Evolutionary conservation across 2,113 vertebrate genomes (phyloP), one percentile per base, ranked within the genome.

Genomic region (Calyptomena viridis): DNA sequence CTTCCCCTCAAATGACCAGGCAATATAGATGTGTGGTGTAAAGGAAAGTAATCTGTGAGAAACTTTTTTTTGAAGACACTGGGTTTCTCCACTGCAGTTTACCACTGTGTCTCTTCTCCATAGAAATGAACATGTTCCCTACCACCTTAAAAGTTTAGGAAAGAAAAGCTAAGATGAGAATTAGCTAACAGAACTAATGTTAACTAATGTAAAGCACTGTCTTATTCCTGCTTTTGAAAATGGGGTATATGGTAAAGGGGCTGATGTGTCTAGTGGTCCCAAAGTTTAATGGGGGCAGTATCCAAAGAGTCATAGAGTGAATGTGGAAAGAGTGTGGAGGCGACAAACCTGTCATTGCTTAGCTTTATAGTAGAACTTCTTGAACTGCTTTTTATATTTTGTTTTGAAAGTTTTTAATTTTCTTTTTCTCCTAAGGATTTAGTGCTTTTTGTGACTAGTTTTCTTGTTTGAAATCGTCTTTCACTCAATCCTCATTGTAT

Each of bases 261-360:
- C 20, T 28, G 40, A 53, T 0, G 4, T 39, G 11, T 14, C 21
- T 78, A 14, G 5, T 73, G 12, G 12, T 68, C 37, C 56, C 22
- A 53, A 63, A n/a, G 2, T 49, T 68, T 68, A 55, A 37, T 19
- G 23, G 12, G 11, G 31, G 2, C 14, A 21, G 33, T 14, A 31
- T 33, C 8, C 4, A 7, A 74, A 14, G 18, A 84, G 4, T 46
- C 39, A 23, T 67, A 56, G 8, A 40, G 8, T 20, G 17, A 60
- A 69, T 55, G 14, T 25, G 28, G 13, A 74, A 89, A 77, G 31
- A 35, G 2, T 5, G 42, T 8, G 3, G 23, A 84, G 13, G 8
- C 3, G 14, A 14, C 4, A 74, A 0, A 0, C 3, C 12, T 21
- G 5, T 3, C 12, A n/a, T 50, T 50, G 3, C 10, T 42, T 50